Conservation (phyloP, 2,797 vertebrate genomes). For the Schizopygopsis malacanthus region DNA sequence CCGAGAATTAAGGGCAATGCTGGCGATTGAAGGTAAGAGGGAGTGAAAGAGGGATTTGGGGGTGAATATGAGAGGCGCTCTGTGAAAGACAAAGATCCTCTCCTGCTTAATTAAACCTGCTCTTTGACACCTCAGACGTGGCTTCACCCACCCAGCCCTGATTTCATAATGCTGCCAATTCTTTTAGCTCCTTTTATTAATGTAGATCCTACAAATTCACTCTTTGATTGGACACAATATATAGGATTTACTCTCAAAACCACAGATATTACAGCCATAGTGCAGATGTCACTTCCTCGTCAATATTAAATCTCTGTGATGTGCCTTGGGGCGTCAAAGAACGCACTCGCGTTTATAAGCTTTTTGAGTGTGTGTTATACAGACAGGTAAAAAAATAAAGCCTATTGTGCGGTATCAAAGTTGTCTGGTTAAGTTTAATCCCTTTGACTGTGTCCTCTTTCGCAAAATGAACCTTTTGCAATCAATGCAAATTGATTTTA, state of each 20-base stretch:
- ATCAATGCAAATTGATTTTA: constrained; percentile 99
- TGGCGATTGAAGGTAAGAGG: constrained; percentile 96
- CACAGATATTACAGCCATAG: constrained; percentile 30
- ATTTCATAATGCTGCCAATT: not conserved
- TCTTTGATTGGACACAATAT: not conserved
- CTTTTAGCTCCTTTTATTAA: not conserved
- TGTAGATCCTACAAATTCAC: not conserved
- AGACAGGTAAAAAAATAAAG: constrained; percentile 61
- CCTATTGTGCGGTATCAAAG: constrained; percentile 86
- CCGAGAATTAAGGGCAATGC: constrained; percentile 95
- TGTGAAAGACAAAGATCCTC: constrained; percentile 48
- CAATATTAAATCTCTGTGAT: constrained; percentile 49
- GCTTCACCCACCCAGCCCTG: constrained; percentile 22
- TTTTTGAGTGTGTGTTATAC: constrained; percentile 75
- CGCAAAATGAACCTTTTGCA: constrained; percentile 98
- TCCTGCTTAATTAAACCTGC: constrained; percentile 45
- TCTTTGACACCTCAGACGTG: constrained; percentile 26
- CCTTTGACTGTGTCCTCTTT: constrained; percentile 86
- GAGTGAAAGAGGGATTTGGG: constrained; percentile 52
- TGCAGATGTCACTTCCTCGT: constrained; percentile 49
- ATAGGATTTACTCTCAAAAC: constrained; percentile 6
- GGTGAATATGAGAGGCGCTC: constrained; percentile 17
- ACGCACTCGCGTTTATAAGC: constrained; percentile 62
- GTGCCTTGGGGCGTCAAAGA: constrained; percentile 26
- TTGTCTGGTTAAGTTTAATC: constrained; percentile 95